Percentiles rank a stretch among this genome's conserved stretches.
Conservation (phyloP, 2,113 vertebrate genomes). For the Cromileptes altivelis region DNA sequence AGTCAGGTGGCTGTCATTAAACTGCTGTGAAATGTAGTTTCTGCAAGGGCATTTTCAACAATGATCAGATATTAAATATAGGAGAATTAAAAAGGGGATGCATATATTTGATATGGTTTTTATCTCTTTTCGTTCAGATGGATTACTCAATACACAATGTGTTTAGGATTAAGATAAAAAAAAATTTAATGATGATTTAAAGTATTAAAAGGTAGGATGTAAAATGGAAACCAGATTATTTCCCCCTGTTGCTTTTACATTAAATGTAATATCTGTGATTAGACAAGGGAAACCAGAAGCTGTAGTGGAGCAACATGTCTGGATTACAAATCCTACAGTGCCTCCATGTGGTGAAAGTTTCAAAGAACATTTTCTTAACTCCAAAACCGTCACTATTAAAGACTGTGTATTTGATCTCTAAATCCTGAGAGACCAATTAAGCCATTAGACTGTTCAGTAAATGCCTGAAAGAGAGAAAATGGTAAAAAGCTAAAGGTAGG, state of each 20-base stretch:
- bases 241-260: background rate
- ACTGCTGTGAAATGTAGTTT: conserved; percentile 40
- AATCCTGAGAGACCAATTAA: background rate
- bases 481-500: background rate
- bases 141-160: background rate
- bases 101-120: background rate
- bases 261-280: background rate
- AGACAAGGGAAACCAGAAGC: background rate
- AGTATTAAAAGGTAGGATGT: background rate
- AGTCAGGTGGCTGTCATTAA: conserved; percentile 41
- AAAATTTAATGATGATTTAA: background rate
- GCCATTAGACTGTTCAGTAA: background rate
- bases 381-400: background rate
- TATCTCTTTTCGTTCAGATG: background rate
- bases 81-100: background rate
- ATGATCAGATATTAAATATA: conserved; percentile 12
- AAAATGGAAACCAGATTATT: background rate
- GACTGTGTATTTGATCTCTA: background rate
- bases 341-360: conserved; percentile 65
- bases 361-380: conserved; percentile 5
- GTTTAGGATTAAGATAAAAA: background rate
- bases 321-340: conserved; percentile 48
- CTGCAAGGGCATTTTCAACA: conserved; percentile 21
- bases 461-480: conserved; percentile 14
- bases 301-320: background rate